Percentiles rank a stretch among this genome's conserved stretches.
Evolutionary conservation across 2,888 invertebrate genomes (phyloP).

Genomic region (Tiliacea citrago): DNA sequence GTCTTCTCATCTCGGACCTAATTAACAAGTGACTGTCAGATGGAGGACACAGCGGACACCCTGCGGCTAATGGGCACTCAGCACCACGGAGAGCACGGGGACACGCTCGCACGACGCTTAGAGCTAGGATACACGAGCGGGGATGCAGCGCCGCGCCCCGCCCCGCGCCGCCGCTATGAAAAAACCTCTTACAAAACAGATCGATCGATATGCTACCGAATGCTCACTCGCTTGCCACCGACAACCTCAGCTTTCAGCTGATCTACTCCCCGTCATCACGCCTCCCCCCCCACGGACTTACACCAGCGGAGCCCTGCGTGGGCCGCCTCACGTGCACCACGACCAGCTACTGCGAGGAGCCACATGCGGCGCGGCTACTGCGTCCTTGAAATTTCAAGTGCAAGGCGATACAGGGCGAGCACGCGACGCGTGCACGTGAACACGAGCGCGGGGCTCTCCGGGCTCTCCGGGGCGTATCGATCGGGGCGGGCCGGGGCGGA

Average conservation of each 20-base stretch:
- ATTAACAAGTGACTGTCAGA: constrained; percentile 34
- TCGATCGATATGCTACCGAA: constrained; percentile 85
- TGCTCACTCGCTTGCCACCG: constrained; percentile 74
- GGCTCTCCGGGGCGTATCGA: constrained; percentile 58
- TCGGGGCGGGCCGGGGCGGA: constrained; percentile 65
- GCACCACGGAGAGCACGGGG: constrained; percentile 62
- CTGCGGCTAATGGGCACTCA: constrained; percentile 68
- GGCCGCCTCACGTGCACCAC: constrained; percentile 44
- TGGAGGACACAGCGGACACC: constrained; percentile 42
- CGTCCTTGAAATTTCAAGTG: constrained; percentile 76
- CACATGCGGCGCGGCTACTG: constrained; percentile 44
- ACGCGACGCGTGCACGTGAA: constrained; percentile 65
- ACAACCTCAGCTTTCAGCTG: constrained; percentile 72
- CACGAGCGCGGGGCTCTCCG: constrained; percentile 47
- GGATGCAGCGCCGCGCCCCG: constrained; percentile 76
- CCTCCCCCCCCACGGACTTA: constrained; percentile 46
- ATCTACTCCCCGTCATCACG: constrained; percentile 44
- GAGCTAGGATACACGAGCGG: constrained; percentile 63
- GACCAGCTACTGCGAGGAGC: constrained; percentile 42
- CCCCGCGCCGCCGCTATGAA: constrained; percentile 75
- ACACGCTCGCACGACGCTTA: constrained; percentile 67
- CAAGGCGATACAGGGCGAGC: constrained; percentile 68
- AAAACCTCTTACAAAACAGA: constrained; percentile 87
- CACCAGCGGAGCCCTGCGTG: constrained; percentile 32
- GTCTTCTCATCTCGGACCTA: constrained; percentile 68